These are phyloP conservation scores for Psittacula derbiana DNA, from an alignment of 2,797 vertebrate species.

Conservation along the genomic window DNA sequence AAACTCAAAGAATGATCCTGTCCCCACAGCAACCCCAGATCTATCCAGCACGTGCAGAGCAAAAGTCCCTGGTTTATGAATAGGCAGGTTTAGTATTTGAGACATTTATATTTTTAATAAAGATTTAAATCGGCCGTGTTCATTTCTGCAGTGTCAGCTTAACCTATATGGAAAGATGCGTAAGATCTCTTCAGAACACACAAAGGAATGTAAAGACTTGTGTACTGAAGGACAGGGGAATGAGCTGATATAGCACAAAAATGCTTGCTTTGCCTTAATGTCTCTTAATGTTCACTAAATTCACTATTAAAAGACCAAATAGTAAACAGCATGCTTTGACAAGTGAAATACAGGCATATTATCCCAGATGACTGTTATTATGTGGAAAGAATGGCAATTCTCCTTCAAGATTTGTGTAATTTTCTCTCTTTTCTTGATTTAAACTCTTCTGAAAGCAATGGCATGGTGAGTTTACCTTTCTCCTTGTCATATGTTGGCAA, in stretches of 20 bases:
- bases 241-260: constrained; percentile 41
- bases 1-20: background rate
- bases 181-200: background rate
- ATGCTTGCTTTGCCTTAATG: constrained; percentile 54
- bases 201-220: background rate
- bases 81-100: background rate
- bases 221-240: constrained; percentile 5
- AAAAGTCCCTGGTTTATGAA: background rate
- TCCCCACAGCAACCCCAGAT: background rate
- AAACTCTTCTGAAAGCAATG: constrained; percentile 65
- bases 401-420: constrained; percentile 67
- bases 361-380: constrained; percentile 62
- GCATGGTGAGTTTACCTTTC: constrained; percentile 67
- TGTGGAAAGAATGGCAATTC: constrained; percentile 63
- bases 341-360: constrained; percentile 60
- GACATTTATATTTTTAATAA: constrained; percentile 39
- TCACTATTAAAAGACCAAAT: constrained; percentile 61
- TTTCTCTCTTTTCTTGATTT: constrained; percentile 69
- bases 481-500: constrained; percentile 64
- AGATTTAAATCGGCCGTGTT: constrained; percentile 24
- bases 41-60: background rate
- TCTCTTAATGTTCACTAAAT: constrained; percentile 61
- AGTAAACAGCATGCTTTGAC: constrained; percentile 66
- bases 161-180: background rate
- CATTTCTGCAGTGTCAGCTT: constrained; percentile 16